Conservation (phyloP, 2,888 invertebrate species). For the Lithophane leautieri region DNA sequence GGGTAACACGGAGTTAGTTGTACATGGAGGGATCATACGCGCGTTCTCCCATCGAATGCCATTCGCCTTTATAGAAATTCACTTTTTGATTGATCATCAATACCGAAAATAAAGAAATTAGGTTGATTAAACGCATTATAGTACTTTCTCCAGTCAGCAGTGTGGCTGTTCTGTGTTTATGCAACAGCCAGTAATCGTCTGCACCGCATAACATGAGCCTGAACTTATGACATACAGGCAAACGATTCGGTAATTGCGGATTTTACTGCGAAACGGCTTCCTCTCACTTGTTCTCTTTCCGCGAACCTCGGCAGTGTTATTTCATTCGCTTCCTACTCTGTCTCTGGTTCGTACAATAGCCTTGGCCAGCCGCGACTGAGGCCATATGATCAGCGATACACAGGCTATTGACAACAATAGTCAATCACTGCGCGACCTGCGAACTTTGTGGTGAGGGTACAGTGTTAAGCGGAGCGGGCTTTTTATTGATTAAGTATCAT, state of each 20-base stretch:
- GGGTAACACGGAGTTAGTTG: neutral
- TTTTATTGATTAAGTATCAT: neutral
- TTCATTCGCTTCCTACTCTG: slow-evolving; percentile 16
- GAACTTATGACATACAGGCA: neutral
- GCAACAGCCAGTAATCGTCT: neutral
- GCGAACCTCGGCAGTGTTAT: neutral
- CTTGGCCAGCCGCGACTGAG: slow-evolving; percentile 33
- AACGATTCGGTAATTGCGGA: neutral
- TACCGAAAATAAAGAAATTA: neutral
- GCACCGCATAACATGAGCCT: neutral
- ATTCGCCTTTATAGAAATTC: neutral
- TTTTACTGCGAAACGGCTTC: neutral
- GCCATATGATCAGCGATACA: slow-evolving; percentile 60
- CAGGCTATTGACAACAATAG: slow-evolving; percentile 71
- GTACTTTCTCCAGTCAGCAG: neutral
- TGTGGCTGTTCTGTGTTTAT: neutral
- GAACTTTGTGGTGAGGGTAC: slow-evolving; percentile 43
- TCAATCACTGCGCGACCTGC: slow-evolving; percentile 70
- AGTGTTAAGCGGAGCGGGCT: slow-evolving; percentile 26
- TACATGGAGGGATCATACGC: slow-evolving; percentile 7
- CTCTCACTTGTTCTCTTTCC: neutral
- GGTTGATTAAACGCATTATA: neutral
- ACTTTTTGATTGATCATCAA: neutral
- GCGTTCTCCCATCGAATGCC: neutral
- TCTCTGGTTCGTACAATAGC: neutral